Evolutionary conservation across 2,888 invertebrate species (phyloP).

Genomic region (Thecophora atra): DNA sequence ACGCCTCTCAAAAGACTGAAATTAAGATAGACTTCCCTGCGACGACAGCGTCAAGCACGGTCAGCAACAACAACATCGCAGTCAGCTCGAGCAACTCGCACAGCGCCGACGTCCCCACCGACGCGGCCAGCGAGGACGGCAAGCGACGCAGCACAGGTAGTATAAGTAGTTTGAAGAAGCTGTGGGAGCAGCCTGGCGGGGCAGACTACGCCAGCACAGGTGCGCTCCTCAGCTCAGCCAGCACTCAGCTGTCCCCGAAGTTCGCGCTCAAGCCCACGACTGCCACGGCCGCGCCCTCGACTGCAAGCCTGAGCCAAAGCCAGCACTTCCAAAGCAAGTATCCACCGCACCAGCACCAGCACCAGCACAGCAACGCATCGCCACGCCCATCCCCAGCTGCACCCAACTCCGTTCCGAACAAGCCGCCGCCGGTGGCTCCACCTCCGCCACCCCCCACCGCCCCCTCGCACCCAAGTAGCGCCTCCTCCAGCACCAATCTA

Average conservation of each 20-base stretch:
- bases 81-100: slow-evolving; percentile 42
- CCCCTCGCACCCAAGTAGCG: not conserved
- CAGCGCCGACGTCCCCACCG: slow-evolving; percentile 41
- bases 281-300: slow-evolving; percentile 36
- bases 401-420: slow-evolving; percentile 52
- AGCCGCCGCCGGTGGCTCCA: slow-evolving; percentile 61
- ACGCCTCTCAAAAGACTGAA: slow-evolving; percentile 65
- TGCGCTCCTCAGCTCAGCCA: slow-evolving; percentile 41
- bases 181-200: slow-evolving; percentile 86
- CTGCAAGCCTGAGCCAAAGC: not conserved
- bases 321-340: slow-evolving; percentile 16
- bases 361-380: slow-evolving; percentile 12
- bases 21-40: slow-evolving; percentile 64
- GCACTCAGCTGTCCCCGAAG: slow-evolving; percentile 67
- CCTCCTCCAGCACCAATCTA: slow-evolving; percentile 41
- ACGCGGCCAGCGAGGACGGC: slow-evolving; percentile 70
- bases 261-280: slow-evolving; percentile 67
- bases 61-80: slow-evolving; percentile 41
- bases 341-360: slow-evolving; percentile 3
- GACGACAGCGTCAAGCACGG: slow-evolving; percentile 48
- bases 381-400: slow-evolving; percentile 23
- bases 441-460: slow-evolving; percentile 55
- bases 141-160: slow-evolving; percentile 91
- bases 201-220: slow-evolving; percentile 63
- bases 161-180: slow-evolving; percentile 89